Conservation (phyloP, 2,113 vertebrate genomes). For the Macquaria australasica region DNA sequence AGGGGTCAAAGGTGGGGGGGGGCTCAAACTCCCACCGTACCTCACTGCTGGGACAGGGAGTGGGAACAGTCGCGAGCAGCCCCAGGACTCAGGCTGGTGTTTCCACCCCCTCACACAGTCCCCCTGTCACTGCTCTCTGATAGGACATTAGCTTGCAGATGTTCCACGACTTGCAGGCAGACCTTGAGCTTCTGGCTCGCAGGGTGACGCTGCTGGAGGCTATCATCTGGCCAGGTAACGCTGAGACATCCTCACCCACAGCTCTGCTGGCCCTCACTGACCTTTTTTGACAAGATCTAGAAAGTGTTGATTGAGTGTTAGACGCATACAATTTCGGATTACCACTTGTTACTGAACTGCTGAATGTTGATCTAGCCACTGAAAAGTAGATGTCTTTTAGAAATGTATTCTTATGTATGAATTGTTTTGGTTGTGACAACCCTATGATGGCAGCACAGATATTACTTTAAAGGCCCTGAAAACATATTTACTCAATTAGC, state of each 20-base stretch:
- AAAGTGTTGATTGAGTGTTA: conserved; percentile 19
- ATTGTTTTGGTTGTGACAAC: conserved; percentile 23
- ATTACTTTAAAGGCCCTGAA: conserved; percentile 12
- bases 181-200: conserved; percentile 98
- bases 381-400: conserved; percentile 33
- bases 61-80: conserved; percentile 71
- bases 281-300: conserved; percentile 30
- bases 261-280: conserved; percentile 51
- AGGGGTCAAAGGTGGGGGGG: conserved; percentile 68
- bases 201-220: conserved; percentile 99
- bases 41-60: conserved; percentile 67
- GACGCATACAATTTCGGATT: conserved; percentile 26
- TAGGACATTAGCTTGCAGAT: conserved; percentile 98
- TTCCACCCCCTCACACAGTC: conserved; percentile 74
- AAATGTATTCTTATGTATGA: conserved; percentile 38
- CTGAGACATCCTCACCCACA: conserved; percentile 71
- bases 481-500: background rate
- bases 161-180: conserved; percentile 96
- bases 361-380: conserved; percentile 39
- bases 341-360: conserved; percentile 29
- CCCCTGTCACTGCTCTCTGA: conserved; percentile 92
- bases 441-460: conserved; percentile 3
- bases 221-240: conserved; percentile 99
- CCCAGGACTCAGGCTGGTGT: conserved; percentile 73
- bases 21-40: conserved; percentile 54